Evolutionary conservation across 2,113 vertebrate species (phyloP), one percentile per base, ranked within the genome.

Genomic region (Psophia crepitans): DNA sequence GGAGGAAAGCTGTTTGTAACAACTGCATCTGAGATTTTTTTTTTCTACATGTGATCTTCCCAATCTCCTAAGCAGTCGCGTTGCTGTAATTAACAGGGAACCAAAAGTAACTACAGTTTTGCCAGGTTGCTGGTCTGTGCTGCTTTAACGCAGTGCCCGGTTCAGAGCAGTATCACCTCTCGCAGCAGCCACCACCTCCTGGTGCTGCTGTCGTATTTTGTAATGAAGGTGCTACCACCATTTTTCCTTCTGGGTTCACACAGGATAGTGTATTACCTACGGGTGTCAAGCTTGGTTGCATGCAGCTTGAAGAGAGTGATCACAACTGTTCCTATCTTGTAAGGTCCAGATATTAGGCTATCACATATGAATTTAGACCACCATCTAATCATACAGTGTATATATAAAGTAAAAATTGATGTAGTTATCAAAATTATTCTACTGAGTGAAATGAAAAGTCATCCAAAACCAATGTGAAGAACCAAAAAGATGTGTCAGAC

Each of bases 71-170:
- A 80, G 75, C 27, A 73, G 57, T 6, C 56, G 27, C 1, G 0
- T 30, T 35, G 14, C 20, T 18, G 4, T 35, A 69, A 77, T 37
- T 70, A 64, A 74, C 1, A 21, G 15, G 16, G 27, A 90, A 58
- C 5, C 7, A 33, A 49, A 70, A 90, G 8, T 16, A 77, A 66
- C 4, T 20, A 19, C 9, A 73, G 2, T 14, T 44, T 56, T 71
- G 79, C 75, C 53, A 48, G 14, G 30, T n/a, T 76, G 32, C 30
- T 80, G 41, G 14, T 48, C 33, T 0, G 0, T 35, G 37, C 11
- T 66, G 11, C 53, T 60, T 76, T 39, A 71, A 33, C 0, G 0
- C 54, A 35, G 44, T 20, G 24, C 32, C 15, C 0, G 0, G 53
- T 37, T 15, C 71, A 65, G 71, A 79, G 76, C 21, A 37, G 39